Evolutionary conservation across 1,140 invertebrate genomes (phyloP).

Genomic region (Heliconius congener): DNA sequence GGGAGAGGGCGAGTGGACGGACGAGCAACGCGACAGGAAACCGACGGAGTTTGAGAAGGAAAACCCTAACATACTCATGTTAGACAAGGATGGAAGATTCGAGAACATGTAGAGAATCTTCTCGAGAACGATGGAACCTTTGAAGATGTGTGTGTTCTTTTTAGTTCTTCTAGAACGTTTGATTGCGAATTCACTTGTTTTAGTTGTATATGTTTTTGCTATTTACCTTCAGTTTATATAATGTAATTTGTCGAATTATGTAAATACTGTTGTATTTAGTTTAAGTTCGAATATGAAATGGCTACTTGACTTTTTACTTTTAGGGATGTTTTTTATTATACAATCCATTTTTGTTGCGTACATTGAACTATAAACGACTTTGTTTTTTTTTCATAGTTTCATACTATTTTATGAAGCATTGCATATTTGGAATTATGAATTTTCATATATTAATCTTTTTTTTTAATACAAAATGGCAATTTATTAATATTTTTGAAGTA

Average conservation of each 20-base stretch:
- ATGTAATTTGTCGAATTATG: neutral
- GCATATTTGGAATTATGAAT: no score
- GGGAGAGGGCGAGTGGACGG: slow-evolving; percentile 86
- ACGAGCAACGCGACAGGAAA: slow-evolving; percentile 85
- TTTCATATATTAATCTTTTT: no score
- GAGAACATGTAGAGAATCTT: slow-evolving; percentile 85
- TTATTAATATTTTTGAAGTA: no score
- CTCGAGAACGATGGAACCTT: no score
- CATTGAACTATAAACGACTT: neutral
- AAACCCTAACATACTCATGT: slow-evolving; percentile 89
- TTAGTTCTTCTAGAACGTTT: neutral
- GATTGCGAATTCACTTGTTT: neutral
- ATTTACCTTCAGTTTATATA: neutral
- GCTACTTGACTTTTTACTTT: neutral
- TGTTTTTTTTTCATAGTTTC: no score
- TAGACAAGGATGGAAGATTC: slow-evolving; percentile 88
- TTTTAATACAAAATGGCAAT: no score
- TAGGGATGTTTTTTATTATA: no score
- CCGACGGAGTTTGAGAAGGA: slow-evolving; percentile 89
- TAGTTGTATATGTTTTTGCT: neutral
- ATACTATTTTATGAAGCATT: no score
- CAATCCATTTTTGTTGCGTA: neutral
- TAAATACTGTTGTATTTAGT: neutral
- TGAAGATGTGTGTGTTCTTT: neutral
- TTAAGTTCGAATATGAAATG: neutral